Evolutionary conservation across 2,113 vertebrate genomes (phyloP).

Genomic region (Syrmaticus mikado): DNA sequence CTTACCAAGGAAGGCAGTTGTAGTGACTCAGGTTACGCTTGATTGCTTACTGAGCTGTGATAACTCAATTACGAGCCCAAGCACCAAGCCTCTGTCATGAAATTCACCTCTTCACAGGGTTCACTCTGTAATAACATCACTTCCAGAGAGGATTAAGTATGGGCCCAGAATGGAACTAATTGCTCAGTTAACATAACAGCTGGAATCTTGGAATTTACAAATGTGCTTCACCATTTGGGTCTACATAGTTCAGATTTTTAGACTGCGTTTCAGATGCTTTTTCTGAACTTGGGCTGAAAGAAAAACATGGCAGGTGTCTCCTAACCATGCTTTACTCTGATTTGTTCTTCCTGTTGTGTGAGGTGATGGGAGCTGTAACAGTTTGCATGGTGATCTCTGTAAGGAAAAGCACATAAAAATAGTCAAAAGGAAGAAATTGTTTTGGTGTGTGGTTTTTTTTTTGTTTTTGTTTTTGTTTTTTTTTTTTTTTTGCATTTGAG

Average conservation of each 20-base stretch:
- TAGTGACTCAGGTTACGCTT: not conserved
- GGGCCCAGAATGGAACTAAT: not conserved
- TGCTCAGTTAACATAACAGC: not conserved
- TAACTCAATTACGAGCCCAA: constrained; percentile 16
- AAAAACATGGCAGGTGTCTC: not conserved
- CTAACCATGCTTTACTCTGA: not conserved
- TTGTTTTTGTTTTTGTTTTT: not conserved
- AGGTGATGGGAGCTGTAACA: not conserved
- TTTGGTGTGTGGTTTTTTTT: not conserved
- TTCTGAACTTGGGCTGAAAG: not conserved
- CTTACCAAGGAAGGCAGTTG: not conserved
- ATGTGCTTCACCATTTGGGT: not conserved
- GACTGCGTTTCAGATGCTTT: not conserved
- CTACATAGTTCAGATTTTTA: not conserved
- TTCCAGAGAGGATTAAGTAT: not conserved
- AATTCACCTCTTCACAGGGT: not conserved
- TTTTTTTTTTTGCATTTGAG: not conserved
- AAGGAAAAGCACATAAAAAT: not conserved
- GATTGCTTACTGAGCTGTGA: constrained; percentile 12
- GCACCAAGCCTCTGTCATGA: not conserved
- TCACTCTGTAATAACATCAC: not conserved
- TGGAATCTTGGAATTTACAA: not conserved
- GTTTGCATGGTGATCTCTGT: not conserved
- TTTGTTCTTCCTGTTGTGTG: not conserved
- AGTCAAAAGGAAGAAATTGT: not conserved